Conservation (phyloP, 2,113 vertebrate genomes). For the Rhabdomys dilectus region DNA sequence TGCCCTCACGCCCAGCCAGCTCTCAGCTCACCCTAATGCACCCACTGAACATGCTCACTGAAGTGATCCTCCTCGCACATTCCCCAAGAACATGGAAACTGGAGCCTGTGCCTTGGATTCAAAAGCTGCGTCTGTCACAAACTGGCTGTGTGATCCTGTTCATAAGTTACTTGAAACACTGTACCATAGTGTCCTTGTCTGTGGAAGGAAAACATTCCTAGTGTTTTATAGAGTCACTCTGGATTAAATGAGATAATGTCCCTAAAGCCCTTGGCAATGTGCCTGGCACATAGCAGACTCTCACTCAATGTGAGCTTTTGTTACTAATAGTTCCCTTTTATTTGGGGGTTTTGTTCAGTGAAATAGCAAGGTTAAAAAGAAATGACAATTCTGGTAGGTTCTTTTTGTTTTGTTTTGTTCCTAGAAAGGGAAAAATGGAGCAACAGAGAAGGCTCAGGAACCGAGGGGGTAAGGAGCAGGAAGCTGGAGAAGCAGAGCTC, state of each 20-base stretch:
- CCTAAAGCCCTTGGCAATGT: neutral
- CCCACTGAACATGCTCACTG: neutral
- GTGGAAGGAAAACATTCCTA: neutral
- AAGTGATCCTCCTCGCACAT: neutral
- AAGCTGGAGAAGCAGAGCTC: neutral
- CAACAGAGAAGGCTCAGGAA: neutral
- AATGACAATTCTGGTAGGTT: constrained; percentile 4
- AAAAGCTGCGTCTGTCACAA: constrained; percentile 13
- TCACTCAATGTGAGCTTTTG: neutral
- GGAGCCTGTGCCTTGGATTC: neutral
- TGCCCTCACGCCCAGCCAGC: neutral
- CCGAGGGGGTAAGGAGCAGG: neutral
- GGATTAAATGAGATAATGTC: neutral
- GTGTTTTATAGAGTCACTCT: neutral
- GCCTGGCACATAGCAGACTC: neutral
- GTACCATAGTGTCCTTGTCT: neutral
- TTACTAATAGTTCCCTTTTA: constrained; percentile 4
- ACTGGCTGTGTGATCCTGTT: neutral
- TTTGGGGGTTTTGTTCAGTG: constrained; percentile 22
- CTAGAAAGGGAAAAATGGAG: neutral
- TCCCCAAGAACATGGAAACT: neutral
- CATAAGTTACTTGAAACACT: constrained; percentile 17
- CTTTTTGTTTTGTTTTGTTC: neutral
- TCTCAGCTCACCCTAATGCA: neutral
- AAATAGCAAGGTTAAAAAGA: neutral